A percentile compares a stretch with the other conserved stretches of the same genome.
These are phyloP conservation scores for Sinelater perroti DNA, from an alignment of 2,888 invertebrate species.

Conservation along the genomic window DNA sequence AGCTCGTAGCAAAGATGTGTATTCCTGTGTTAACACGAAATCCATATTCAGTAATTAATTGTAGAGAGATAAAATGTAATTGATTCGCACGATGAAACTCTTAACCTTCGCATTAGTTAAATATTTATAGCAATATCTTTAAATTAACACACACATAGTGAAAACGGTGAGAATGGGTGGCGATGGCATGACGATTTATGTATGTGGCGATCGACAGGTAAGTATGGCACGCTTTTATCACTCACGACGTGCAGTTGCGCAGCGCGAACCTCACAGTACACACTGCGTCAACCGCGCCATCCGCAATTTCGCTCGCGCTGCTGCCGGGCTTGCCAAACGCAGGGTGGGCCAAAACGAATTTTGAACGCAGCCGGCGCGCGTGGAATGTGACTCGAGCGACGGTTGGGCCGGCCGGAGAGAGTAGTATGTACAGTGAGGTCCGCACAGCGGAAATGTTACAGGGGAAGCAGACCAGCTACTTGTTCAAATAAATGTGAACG, in stretches of 20 bases:
- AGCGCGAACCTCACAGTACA: conserved; percentile 55
- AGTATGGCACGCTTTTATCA: conserved; percentile 62
- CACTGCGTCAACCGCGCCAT: conserved; percentile 47
- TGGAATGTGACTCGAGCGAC: conserved; percentile 51
- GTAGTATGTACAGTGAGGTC: conserved; percentile 56
- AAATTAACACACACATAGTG: conserved; percentile 56
- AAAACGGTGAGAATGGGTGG: conserved; percentile 48
- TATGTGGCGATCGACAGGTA: conserved; percentile 54
- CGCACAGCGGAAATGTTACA: conserved; percentile 50
- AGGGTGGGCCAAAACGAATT: conserved; percentile 19
- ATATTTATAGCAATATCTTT: conserved; percentile 57
- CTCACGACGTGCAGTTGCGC: conserved; percentile 58
- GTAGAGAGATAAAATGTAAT: conserved; percentile 50
- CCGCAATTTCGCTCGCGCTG: conserved; percentile 30
- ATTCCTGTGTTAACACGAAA: conserved; percentile 52
- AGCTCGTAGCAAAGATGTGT: conserved; percentile 74
- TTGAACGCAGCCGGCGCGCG: conserved; percentile 36
- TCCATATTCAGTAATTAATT: conserved; percentile 32
- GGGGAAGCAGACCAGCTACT: conserved; percentile 62
- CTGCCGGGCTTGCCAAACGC: conserved; percentile 24
- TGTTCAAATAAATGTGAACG: conserved; percentile 57
- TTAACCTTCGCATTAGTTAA: conserved; percentile 48
- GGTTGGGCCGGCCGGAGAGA: conserved; percentile 39
- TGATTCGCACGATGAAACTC: conserved; percentile 52
- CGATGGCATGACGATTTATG: conserved; percentile 27